phyloP scores from a whole-genome alignment of 2,888 invertebrate species.

The Phasia obesa region DNA sequence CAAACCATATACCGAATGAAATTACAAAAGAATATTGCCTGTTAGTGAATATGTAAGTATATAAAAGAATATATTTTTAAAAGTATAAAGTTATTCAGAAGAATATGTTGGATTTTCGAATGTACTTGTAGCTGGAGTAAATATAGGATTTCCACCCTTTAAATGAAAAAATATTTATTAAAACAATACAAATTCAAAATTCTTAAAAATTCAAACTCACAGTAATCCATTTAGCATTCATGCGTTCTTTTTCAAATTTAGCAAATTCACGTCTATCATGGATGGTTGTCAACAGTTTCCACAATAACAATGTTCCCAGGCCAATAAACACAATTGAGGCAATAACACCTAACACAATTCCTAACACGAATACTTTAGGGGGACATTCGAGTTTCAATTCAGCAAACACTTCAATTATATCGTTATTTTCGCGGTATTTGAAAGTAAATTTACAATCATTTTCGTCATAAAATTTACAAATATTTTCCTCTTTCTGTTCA shows the following conservation, averaged over 20 bases:
- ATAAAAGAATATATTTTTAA: too few species aligned
- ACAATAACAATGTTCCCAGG: constrained; percentile 93
- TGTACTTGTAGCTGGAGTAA: constrained; percentile 99
- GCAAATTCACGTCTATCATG: constrained; percentile 98
- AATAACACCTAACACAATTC: constrained; percentile 96
- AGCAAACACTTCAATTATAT: constrained; percentile 88
- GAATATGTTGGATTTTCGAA: constrained; percentile 90
- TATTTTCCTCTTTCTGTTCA: constrained; percentile 89
- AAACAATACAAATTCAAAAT: neutral
- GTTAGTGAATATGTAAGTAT: too few species aligned
- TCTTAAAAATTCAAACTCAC: constrained; percentile 84
- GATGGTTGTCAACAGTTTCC: constrained; percentile 98
- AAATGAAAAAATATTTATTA: constrained; percentile 52
- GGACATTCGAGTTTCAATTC: constrained; percentile 93
- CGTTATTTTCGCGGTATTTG: constrained; percentile 90
- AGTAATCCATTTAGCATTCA: constrained; percentile 99
- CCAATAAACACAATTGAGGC: constrained; percentile 98
- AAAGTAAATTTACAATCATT: constrained; percentile 95
- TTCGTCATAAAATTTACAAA: constrained; percentile 92
- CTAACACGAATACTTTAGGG: constrained; percentile 89
- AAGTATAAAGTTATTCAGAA: neutral
- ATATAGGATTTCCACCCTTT: constrained; percentile 96
- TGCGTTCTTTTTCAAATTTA: constrained; percentile 97
- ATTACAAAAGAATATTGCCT: too few species aligned
- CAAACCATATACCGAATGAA: too few species aligned